Base-by-base conservation (phyloP, 2,113 vertebrate species). In the Catharus fuscescens region DNA sequence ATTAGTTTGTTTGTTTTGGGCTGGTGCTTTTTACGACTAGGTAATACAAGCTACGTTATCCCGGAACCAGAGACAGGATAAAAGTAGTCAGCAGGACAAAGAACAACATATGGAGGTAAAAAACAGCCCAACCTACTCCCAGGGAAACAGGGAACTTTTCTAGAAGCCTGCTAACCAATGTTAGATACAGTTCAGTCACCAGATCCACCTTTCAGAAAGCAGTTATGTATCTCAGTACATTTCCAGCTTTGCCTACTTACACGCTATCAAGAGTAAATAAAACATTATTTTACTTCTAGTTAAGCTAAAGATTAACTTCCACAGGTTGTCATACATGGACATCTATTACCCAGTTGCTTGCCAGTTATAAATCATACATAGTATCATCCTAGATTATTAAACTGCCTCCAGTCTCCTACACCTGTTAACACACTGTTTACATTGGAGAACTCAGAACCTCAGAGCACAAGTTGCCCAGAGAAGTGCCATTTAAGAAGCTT, bases 81-180 rank as follows among this genome's bases (percentile, higher is more conserved):
- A 60, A 34, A 24, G 7, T 20, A 86, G 32, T 2, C 44, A 24
- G 40, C 19, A 77, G 34, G 29, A 66, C 20, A 50, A 53, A 54
- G 38, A 54, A 24, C 5, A 1, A 59, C 4, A 6, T 5, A 14
- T 0, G 5, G 7, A 73, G 0, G 0, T 29, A 62, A 65, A 65
- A 62, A 20, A 0, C 50, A 83, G 50, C 67, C 32, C 40, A 66
- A 34, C 3, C 21, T 34, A 16, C 4, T 53, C 28, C 6, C 32
- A 61, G n/a, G 4, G 14, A 70, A 64, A 64, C 16, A 57, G 8
- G 24, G 60, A 89, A 28, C 32, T 29, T 67, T 31, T 74, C 25
- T 28, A 54, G 25, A 53, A 85, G 61, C 50, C 52, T 34, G 28
- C 10, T 48, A 88, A 80, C 17, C 65, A 31, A 32, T 29, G 8